phyloP scores from a whole-genome alignment of 2,888 invertebrate species.

The Ochropleura plecta region DNA sequence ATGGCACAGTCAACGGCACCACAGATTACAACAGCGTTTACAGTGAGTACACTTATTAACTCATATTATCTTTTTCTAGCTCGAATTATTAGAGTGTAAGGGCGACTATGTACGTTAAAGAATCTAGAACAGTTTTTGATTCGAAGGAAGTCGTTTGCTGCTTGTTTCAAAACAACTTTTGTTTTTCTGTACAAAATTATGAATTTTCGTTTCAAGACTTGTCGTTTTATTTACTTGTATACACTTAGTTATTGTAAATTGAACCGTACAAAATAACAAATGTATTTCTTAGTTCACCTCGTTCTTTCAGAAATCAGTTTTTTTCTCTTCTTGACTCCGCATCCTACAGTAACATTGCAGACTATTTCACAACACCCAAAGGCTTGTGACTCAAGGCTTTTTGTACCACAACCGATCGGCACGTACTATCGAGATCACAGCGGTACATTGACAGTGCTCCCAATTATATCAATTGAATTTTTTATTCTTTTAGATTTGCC shows the following conservation, averaged over 20 bases:
- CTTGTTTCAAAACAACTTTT: not conserved
- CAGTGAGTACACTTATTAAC: slow-evolving; percentile 92
- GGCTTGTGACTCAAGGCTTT: slow-evolving; percentile 33
- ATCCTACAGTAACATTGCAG: slow-evolving; percentile 13
- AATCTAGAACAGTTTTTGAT: not conserved
- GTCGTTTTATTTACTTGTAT: too few species aligned
- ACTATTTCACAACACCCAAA: slow-evolving; percentile 47
- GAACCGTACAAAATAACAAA: not conserved
- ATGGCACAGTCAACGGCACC: slow-evolving; percentile 96
- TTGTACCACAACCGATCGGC: slow-evolving; percentile 29
- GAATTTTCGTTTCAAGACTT: not conserved
- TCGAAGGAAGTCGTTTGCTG: not conserved
- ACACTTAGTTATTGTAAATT: too few species aligned
- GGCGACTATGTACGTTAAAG: not conserved
- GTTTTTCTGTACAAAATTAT: not conserved
- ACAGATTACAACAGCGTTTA: slow-evolving; percentile 95
- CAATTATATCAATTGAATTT: slow-evolving; percentile 58
- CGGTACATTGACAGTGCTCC: slow-evolving; percentile 56
- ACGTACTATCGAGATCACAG: slow-evolving; percentile 53
- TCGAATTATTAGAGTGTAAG: not conserved
- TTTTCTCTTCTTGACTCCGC: not conserved
- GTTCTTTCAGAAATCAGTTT: slow-evolving; percentile 1
- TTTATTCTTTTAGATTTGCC: slow-evolving; percentile 47
- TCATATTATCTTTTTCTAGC: not conserved
- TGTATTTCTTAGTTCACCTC: not conserved